phyloP scores from a whole-genome alignment of 2,888 invertebrate species.

The Macrophya alboannulata region DNA sequence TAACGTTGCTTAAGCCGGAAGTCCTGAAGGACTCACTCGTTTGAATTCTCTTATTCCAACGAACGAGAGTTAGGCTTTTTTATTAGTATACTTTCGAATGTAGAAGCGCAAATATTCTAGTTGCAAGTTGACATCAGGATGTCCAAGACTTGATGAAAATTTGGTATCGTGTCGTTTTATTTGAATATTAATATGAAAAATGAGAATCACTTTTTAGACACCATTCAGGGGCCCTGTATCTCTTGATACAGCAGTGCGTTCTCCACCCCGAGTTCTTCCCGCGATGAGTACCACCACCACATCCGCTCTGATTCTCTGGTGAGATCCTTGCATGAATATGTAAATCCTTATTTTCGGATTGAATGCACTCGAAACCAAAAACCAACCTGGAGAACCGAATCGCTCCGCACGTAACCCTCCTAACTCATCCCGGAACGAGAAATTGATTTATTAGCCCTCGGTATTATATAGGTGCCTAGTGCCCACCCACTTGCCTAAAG shows the following conservation, averaged over 20 bases:
- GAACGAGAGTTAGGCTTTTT: background rate
- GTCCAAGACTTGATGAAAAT: background rate
- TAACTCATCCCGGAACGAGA: constrained; percentile 68
- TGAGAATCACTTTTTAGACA: background rate
- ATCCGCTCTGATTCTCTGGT: constrained; percentile 68
- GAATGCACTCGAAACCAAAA: constrained; percentile 79
- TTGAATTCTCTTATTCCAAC: background rate
- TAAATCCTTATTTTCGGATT: constrained; percentile 80
- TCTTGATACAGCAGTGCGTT: constrained; percentile 41
- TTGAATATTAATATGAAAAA: background rate
- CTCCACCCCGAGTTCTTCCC: constrained; percentile 38
- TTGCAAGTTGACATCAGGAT: background rate
- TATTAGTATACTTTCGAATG: background rate
- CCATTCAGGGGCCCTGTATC: background rate
- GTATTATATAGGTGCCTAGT: constrained; percentile 38
- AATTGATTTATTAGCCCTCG: constrained; percentile 77
- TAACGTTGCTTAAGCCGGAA: background rate
- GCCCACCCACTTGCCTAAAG: constrained; percentile 35
- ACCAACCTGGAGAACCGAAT: constrained; percentile 72
- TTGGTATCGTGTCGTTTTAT: background rate
- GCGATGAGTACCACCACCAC: constrained; percentile 61
- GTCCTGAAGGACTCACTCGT: background rate
- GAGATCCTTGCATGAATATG: constrained; percentile 78
- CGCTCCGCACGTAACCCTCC: constrained; percentile 60
- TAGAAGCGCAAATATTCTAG: background rate